Conservation (phyloP, 1,140 invertebrate species). For the Hyphantria cunea region DNA sequence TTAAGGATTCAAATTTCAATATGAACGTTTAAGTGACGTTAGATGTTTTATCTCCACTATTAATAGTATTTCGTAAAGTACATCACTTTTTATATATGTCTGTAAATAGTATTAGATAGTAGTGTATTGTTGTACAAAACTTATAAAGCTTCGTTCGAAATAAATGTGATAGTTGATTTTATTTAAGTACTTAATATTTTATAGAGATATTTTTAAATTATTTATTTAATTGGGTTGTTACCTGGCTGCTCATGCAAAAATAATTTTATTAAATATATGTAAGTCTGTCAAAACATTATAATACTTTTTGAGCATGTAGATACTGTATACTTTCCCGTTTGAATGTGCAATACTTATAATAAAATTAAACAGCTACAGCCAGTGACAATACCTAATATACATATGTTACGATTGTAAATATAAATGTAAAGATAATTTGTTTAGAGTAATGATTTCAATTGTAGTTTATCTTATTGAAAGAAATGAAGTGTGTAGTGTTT, state of each 20-base stretch:
- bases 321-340: slow-evolving; percentile 10
- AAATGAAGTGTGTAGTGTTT: slow-evolving; percentile 32
- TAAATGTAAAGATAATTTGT: slow-evolving; percentile 47
- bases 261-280: slow-evolving; percentile 14
- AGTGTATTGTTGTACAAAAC: slow-evolving; percentile 63
- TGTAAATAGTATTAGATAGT: slow-evolving; percentile 52
- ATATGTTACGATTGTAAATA: slow-evolving; percentile 41
- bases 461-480: slow-evolving; percentile 38
- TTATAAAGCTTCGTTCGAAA: slow-evolving; percentile 68
- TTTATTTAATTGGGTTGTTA: slow-evolving; percentile 62
- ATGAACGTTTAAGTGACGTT: slow-evolving; percentile 55
- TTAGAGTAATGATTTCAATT: slow-evolving; percentile 38
- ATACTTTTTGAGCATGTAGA: slow-evolving; percentile 1
- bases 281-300: slow-evolving; percentile 7
- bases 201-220: slow-evolving; percentile 76
- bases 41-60: slow-evolving; percentile 61
- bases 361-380: slow-evolving; percentile 30
- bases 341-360: slow-evolving; percentile 34
- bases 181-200: slow-evolving; percentile 79
- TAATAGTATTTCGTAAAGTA: slow-evolving; percentile 47
- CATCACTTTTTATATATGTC: slow-evolving; percentile 56
- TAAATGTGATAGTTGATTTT: slow-evolving; percentile 80
- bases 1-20: slow-evolving; percentile 31
- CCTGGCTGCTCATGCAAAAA: slow-evolving; percentile 41
- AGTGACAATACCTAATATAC: slow-evolving; percentile 26